A percentile compares a stretch with the other conserved stretches of the same genome.
These are phyloP conservation scores for Steatornis caripensis DNA, from an alignment of 2,113 vertebrate genomes.

Conservation along the genomic window DNA sequence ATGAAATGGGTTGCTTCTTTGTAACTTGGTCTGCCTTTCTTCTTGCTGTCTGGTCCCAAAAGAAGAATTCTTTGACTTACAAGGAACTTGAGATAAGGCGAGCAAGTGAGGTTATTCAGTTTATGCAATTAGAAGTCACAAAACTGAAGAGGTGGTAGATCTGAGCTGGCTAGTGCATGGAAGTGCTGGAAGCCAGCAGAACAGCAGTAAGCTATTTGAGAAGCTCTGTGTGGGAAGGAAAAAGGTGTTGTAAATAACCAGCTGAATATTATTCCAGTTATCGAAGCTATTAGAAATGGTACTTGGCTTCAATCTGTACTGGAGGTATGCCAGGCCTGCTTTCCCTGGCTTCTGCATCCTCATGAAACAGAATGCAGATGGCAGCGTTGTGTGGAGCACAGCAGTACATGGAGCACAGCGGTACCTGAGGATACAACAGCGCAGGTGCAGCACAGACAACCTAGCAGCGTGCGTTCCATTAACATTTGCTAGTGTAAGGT, in stretches of 20 bases:
- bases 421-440: background rate
- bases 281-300: fast-evolving
- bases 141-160: background rate
- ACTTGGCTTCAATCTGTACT: fast-evolving
- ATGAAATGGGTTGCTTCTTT: background rate
- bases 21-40: background rate
- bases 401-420: background rate
- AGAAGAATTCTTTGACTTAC: background rate
- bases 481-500: background rate
- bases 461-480: background rate
- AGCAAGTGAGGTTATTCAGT: background rate
- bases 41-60: background rate
- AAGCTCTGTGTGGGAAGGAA: background rate
- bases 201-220: background rate
- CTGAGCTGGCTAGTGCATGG: background rate
- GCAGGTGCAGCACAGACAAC: background rate
- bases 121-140: background rate
- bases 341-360: background rate
- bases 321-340: background rate
- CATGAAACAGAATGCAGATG: background rate
- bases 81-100: background rate
- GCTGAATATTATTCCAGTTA: background rate
- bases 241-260: background rate
- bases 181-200: background rate
- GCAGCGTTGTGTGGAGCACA: background rate